Percentiles rank a stretch among this genome's conserved stretches.
These are phyloP conservation scores for Hyaena hyaena DNA, from an alignment of 2,113 vertebrate species.

Conservation along the genomic window DNA sequence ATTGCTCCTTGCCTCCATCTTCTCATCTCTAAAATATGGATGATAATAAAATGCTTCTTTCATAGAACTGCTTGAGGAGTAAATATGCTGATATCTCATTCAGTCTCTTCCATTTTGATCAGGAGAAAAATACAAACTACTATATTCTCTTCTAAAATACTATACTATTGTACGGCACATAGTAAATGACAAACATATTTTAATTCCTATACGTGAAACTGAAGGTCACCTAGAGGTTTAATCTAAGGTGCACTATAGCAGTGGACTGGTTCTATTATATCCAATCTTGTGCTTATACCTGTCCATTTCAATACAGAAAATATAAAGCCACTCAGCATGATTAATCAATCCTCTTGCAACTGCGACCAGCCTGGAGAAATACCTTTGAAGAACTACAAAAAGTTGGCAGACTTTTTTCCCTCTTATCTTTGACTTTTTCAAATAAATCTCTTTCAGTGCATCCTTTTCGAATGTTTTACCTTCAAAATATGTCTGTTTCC, in stretches of 20 bases:
- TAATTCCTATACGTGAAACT: neutral
- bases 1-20: neutral
- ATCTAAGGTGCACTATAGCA: neutral
- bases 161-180: neutral
- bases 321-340: slow-evolving; percentile 32
- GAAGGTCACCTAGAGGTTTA: neutral
- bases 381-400: slow-evolving; percentile 54
- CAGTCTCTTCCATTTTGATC: neutral
- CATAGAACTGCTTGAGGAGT: neutral
- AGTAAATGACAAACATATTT: slow-evolving; percentile 8
- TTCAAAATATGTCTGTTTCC: slow-evolving; percentile 47
- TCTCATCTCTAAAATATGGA: slow-evolving; percentile 35
- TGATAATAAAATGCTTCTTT: neutral
- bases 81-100: neutral
- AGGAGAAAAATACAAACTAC: neutral
- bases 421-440: slow-evolving; percentile 38
- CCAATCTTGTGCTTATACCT: neutral
- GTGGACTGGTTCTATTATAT: neutral
- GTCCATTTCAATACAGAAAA: slow-evolving; percentile 49
- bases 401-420: neutral
- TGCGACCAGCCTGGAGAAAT: slow-evolving; percentile 42
- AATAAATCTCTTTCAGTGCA: slow-evolving; percentile 32
- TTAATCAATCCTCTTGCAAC: slow-evolving; percentile 55
- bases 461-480: slow-evolving; percentile 59
- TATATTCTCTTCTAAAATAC: neutral